Evolutionary conservation across 2,113 vertebrate species (phyloP), one percentile per base, ranked within the genome.

Genomic region (Xyliphius kryptos): DNA sequence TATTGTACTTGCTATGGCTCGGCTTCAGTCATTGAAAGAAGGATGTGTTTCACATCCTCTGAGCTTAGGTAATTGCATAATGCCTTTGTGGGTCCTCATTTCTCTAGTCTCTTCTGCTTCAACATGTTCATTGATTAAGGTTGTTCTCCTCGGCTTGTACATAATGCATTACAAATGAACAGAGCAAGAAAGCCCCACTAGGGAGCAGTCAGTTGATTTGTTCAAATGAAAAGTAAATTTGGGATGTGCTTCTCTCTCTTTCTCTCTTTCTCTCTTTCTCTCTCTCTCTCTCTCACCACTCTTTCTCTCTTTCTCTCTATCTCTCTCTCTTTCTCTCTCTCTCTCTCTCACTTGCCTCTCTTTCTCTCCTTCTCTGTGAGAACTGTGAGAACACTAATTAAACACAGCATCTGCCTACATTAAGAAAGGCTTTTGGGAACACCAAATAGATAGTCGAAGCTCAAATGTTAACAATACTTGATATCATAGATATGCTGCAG

Each of bases 401-500:
- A 82, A 84, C 64, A 72, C 61, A 79, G 73, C 78, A 83, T 86
- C 73, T 82, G 80, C 66, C 66, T 50, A 62, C 77, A 66, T 66
- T n/a, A n/a, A n/a, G n/a, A 13, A 14, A 40, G 67, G 56, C 54
- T 56, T 63, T 20, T 56, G 49, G 71, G 71, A 74, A 67, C 49
- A 58, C 56, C 43, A 36, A 63, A 69, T 63, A 26, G 55, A 76
- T 51, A 66, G 72, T 70, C 53, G 60, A 76, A 79, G 62, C 43
- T 50, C 57, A 66, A 70, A 71, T 62, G 73, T 69, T 59, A 66
- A 51, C 57, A 64, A 78, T 79, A 77, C 76, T 81, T 74, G 62
- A 75, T 77, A 78, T 82, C 79, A 43, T 8, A n/a, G n/a, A n/a
- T n/a, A n/a, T n/a, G n/a, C n/a, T n/a, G n/a, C n/a, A n/a, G n/a